Evolutionary conservation across 1,140 invertebrate genomes (phyloP), one percentile per base, ranked within the genome.

Genomic region (Thaumetopoea pityocampa): DNA sequence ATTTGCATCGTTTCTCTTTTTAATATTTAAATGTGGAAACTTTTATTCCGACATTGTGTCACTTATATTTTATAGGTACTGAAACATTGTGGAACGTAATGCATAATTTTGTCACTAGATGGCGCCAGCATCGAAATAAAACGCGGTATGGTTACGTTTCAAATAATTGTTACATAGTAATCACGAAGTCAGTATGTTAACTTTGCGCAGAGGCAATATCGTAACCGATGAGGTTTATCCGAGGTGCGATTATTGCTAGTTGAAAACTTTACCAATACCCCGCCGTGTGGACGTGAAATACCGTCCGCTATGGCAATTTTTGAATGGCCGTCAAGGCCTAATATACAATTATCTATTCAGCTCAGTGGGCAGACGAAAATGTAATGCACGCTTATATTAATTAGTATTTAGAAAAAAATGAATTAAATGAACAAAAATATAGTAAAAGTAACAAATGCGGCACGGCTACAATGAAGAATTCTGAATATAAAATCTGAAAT

Each of bases 201-300:
- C 90, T 91, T 90, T 90, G 90, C 89, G 89, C 90, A 90, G 89
- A 86, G 91, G 90, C 90, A 89, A 91, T 92, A 91, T 92, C 90
- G 90, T 92, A 92, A 93, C 91, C 92, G 90, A 93, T 94, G 92
- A 94, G 89, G 91, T 90, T 88, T 80, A 90, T 90, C 91, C 88
- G 91, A 93, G 91, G 90, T 92, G 91, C 91, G 91, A 92, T 93
- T 92, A 93, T 93, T 93, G 91, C 91, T 93, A 92, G 91, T 93
- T 93, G 91, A 93, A 93, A 93, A 93, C 91, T 92, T 91, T 92
- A 93, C 94, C 94, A 95, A 96, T 96, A 94, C 93, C 93, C 93
- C 93, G 93, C 92, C 92, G 88, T 89, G 92, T 89, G 91, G 91
- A 91, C 91, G 92, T 94, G 93, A 93, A 94, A 94, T 91, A 94